A percentile compares a stretch with the other conserved stretches of the same genome.
Conservation (phyloP, 35 echinoderm and acorn worm genomes). For the Diadema setosum region DNA sequence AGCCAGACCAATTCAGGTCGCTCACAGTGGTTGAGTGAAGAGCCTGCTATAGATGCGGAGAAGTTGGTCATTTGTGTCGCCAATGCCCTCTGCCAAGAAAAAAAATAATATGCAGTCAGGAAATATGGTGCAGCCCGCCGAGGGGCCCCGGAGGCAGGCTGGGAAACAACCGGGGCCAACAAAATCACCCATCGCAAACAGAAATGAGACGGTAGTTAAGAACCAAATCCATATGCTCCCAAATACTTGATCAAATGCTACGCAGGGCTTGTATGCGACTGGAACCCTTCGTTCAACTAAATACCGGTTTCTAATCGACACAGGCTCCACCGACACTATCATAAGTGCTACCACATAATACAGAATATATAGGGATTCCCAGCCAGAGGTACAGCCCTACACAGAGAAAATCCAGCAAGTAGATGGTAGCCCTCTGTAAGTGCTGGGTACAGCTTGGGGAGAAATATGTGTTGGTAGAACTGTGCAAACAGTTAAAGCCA, state of each 20-base stretch:
- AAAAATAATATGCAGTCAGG: neutral
- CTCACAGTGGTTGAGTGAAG: no score
- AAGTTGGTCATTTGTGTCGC: neutral
- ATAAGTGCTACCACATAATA: neutral
- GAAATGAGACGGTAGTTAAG: neutral
- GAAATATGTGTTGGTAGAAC: neutral
- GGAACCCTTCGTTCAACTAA: neutral
- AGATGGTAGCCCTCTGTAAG: neutral
- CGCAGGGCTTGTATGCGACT: neutral
- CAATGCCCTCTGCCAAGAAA: neutral
- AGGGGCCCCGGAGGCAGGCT: neutral
- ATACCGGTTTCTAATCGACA: neutral
- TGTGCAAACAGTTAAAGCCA: neutral
- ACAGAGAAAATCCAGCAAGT: neutral
- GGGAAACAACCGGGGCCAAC: neutral
- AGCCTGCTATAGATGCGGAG: slow-evolving; percentile 19
- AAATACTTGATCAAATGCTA: neutral
- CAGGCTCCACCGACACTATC: slow-evolving; percentile 4
- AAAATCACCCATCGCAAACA: no score
- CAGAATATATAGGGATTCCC: neutral
- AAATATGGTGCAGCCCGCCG: neutral
- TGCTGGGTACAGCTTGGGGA: neutral
- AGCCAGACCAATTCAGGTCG: no score
- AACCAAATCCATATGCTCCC: neutral
- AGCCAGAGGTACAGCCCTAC: neutral